A percentile compares a stretch with the other conserved stretches of the same genome.
These are phyloP conservation scores for Rhabdornis inornatus DNA, from an alignment of 2,113 vertebrate genomes.

Conservation along the genomic window DNA sequence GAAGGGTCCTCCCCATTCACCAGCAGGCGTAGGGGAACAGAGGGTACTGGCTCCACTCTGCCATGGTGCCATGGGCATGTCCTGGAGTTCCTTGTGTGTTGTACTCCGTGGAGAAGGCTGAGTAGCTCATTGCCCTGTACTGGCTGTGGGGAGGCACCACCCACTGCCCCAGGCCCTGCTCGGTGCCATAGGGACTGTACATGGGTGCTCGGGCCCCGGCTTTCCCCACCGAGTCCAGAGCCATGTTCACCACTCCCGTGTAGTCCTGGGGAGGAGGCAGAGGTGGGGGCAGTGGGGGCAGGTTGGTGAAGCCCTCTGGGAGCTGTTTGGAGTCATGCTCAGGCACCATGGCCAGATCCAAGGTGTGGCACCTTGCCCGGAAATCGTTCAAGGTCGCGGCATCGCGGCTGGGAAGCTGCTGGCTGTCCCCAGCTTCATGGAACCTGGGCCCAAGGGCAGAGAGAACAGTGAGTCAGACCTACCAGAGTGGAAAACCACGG, in stretches of 20 bases:
- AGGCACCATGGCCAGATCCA: conserved; percentile 75
- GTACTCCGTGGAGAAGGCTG: conserved; percentile 79
- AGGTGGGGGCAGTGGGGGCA: conserved; percentile 36
- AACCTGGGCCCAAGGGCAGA: conserved; percentile 36
- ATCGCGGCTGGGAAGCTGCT: conserved; percentile 3
- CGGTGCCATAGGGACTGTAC: conserved; percentile 76
- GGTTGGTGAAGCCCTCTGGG: conserved; percentile 57
- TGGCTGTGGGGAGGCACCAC: conserved; percentile 74
- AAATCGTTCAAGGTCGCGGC: conserved; percentile 33
- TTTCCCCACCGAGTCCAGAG: conserved; percentile 74
- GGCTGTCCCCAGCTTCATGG: conserved; percentile 18
- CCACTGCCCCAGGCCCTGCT: conserved; percentile 84
- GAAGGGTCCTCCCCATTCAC: conserved; percentile 60
- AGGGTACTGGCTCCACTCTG: conserved; percentile 89
- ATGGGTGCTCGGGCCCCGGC: conserved; percentile 72
- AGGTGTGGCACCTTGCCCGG: conserved; percentile 59
- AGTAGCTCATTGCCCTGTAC: conserved; percentile 72
- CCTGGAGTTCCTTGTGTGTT: conserved; percentile 75
- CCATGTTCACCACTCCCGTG: conserved; percentile 76
- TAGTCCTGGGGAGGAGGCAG: conserved; percentile 78
- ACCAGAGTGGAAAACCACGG: conserved; percentile 37
- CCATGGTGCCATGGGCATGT: conserved; percentile 80
- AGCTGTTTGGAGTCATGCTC: conserved; percentile 74
- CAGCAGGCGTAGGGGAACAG: conserved; percentile 90
- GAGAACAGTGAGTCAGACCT: conserved; percentile 62